Percentiles rank a stretch among this genome's conserved stretches.
phyloP scores from a whole-genome alignment of 2,888 invertebrate species.

The Temnothorax unifasciatus region DNA sequence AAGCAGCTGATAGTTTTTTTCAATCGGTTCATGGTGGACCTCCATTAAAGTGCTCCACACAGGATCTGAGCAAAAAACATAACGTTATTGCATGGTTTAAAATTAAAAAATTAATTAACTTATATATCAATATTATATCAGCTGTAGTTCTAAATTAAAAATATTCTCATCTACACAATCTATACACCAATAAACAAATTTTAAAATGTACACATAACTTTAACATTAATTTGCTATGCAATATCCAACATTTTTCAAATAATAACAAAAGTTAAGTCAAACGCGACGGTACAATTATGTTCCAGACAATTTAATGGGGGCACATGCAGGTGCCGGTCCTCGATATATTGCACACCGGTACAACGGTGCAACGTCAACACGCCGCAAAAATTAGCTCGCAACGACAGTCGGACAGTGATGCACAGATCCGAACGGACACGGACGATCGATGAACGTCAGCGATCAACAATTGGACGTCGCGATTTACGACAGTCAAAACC shows the following conservation, averaged over 20 bases:
- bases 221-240: neutral
- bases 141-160: neutral
- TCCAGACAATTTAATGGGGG: neutral
- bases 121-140: neutral
- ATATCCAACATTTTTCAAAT: neutral
- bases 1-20: constrained; percentile 87
- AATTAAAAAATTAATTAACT: constrained; percentile 18
- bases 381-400: neutral
- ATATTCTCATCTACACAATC: neutral
- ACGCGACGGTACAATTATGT: neutral
- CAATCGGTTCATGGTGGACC: constrained; percentile 87
- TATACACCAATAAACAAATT: neutral
- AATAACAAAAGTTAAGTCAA: constrained; percentile 6
- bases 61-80: constrained; percentile 75
- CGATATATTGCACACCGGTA: neutral
- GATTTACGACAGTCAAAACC: neutral
- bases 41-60: constrained; percentile 86
- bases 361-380: neutral
- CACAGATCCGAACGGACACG: neutral
- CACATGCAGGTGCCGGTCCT: neutral
- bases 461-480: neutral
- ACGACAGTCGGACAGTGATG: neutral
- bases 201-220: neutral
- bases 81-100: neutral
- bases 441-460: neutral